A percentile compares a stretch with the other conserved stretches of the same genome.
Conservation (phyloP, 2,113 vertebrate genomes). For the Microtus oregoni region DNA sequence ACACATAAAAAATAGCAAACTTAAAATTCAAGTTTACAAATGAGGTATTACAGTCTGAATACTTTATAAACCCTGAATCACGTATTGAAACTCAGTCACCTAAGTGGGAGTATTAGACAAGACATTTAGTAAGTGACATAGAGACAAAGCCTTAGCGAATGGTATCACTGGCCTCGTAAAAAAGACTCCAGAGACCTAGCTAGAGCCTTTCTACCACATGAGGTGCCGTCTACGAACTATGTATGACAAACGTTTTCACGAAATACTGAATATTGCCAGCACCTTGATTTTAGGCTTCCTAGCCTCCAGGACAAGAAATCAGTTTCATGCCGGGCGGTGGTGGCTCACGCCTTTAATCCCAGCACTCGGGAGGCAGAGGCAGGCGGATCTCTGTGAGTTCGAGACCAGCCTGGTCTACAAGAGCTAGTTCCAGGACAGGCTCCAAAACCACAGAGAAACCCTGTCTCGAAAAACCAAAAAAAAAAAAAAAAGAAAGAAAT, state of each 20-base stretch:
- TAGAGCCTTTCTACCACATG: neutral
- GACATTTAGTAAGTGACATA: neutral
- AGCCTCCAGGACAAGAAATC: neutral
- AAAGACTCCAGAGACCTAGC: neutral
- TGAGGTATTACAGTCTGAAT: neutral
- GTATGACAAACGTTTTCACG: neutral
- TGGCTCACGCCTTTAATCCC: no score
- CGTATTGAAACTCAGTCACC: neutral
- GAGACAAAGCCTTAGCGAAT: neutral
- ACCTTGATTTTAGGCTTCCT: neutral
- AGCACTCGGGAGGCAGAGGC: no score
- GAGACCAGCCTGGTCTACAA: no score
- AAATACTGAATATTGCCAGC: neutral
- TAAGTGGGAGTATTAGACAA: neutral
- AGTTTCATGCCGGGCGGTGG: no score
- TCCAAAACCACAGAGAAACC: no score
- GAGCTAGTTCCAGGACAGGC: no score
- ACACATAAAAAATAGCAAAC: neutral
- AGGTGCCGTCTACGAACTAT: neutral
- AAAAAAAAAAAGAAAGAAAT: no score
- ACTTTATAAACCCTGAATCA: neutral
- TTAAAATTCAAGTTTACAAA: constrained; percentile 16
- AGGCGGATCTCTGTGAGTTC: no score
- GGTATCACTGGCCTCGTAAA: neutral
- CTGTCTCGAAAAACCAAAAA: no score